Evolutionary conservation across 2,888 invertebrate genomes (phyloP).

Genomic region (Coenonympha arcania): DNA sequence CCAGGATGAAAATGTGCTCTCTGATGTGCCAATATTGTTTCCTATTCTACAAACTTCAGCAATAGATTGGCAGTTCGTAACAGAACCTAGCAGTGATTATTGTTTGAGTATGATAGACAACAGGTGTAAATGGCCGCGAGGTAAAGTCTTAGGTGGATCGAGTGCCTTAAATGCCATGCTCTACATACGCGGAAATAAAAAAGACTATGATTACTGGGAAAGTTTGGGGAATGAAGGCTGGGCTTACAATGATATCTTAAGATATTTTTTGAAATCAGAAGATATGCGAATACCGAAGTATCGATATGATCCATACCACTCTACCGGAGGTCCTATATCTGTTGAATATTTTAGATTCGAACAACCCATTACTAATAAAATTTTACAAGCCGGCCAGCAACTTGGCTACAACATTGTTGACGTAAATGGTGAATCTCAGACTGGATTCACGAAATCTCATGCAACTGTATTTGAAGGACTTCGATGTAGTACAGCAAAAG

Average conservation of each 20-base stretch:
- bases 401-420: slow-evolving; percentile 81
- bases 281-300: slow-evolving; percentile 80
- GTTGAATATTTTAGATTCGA: slow-evolving; percentile 81
- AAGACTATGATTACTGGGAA: slow-evolving; percentile 91
- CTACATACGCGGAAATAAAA: slow-evolving; percentile 86
- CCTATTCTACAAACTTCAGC: slow-evolving; percentile 81
- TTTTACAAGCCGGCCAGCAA: slow-evolving; percentile 80
- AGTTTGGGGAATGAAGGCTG: slow-evolving; percentile 82
- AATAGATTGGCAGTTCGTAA: slow-evolving; percentile 87
- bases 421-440: slow-evolving; percentile 84
- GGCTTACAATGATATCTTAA: slow-evolving; percentile 82
- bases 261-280: slow-evolving; percentile 87
- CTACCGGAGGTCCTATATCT: slow-evolving; percentile 80
- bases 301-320: slow-evolving; percentile 77
- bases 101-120: slow-evolving; percentile 79
- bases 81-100: slow-evolving; percentile 79
- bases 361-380: slow-evolving; percentile 79
- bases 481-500: slow-evolving; percentile 88
- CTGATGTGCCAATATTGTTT: slow-evolving; percentile 82
- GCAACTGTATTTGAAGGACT: slow-evolving; percentile 85
- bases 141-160: slow-evolving; percentile 85
- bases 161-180: slow-evolving; percentile 93
- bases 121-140: slow-evolving; percentile 84
- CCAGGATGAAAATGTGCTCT: slow-evolving; percentile 79
- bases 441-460: slow-evolving; percentile 84